phyloP scores from a whole-genome alignment of 2,888 invertebrate genomes.

The Cephus nigrinus region DNA sequence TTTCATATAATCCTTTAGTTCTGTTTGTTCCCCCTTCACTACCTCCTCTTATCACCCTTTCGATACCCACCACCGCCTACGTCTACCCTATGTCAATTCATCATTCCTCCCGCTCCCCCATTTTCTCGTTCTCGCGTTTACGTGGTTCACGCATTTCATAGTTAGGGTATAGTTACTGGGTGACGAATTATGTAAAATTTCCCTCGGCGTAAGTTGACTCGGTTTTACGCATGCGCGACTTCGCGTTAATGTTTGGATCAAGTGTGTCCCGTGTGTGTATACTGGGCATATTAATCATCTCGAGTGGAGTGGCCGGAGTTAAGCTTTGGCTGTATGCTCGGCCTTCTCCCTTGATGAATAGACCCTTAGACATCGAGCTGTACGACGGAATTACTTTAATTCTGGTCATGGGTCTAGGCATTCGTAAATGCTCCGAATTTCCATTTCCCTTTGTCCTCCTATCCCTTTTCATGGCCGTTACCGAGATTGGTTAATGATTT shows the following conservation, averaged over 20 bases:
- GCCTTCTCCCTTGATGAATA: background rate
- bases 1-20: background rate
- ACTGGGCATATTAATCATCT: slow-evolving; percentile 30
- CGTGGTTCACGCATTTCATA: background rate
- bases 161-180: background rate
- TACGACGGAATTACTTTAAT: background rate
- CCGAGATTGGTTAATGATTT: background rate
- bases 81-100: background rate
- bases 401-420: background rate
- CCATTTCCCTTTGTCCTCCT: background rate
- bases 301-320: slow-evolving; percentile 17
- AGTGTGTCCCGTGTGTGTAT: background rate
- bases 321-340: background rate
- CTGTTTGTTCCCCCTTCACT: background rate
- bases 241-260: background rate
- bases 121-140: background rate
- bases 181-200: background rate
- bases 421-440: background rate
- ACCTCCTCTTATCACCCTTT: background rate
- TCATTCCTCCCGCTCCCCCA: background rate
- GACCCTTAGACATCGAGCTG: background rate
- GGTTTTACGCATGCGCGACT: background rate
- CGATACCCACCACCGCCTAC: background rate
- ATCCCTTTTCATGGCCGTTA: background rate
- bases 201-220: background rate